Evolutionary conservation across 2,888 invertebrate genomes (phyloP).

Genomic region (Machimus rusticus): DNA sequence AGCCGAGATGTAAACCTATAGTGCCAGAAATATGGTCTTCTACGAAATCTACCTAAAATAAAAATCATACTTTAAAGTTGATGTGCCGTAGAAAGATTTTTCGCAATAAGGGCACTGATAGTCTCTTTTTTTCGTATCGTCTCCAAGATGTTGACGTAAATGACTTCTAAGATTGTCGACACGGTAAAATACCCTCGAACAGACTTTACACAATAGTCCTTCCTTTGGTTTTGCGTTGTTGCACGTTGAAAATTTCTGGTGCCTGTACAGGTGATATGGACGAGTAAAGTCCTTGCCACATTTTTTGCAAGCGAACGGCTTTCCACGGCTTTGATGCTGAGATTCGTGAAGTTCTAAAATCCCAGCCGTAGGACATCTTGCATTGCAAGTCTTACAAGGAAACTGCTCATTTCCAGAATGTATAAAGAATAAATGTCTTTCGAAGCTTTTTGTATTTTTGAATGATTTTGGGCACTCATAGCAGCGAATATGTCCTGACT

Average conservation of each 20-base stretch:
- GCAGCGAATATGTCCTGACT: slow-evolving; percentile 64
- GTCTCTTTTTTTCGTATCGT: slow-evolving; percentile 66
- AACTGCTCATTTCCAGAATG: slow-evolving; percentile 73
- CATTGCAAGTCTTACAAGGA: slow-evolving; percentile 72
- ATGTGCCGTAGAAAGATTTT: slow-evolving; percentile 71
- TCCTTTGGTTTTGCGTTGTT: slow-evolving; percentile 55
- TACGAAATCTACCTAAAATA: background rate
- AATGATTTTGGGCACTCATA: slow-evolving; percentile 76
- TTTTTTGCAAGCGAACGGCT: slow-evolving; percentile 71
- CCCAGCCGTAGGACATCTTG: slow-evolving; percentile 70
- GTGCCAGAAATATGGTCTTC: too few species aligned
- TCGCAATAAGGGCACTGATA: slow-evolving; percentile 71
- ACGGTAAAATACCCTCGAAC: slow-evolving; percentile 62
- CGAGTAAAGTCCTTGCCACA: slow-evolving; percentile 78
- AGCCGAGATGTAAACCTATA: too few species aligned
- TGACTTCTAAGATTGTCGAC: slow-evolving; percentile 77
- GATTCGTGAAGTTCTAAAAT: slow-evolving; percentile 73
- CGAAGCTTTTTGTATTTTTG: slow-evolving; percentile 71
- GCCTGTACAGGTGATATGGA: slow-evolving; percentile 74
- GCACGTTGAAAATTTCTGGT: slow-evolving; percentile 59
- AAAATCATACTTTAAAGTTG: slow-evolving; percentile 63
- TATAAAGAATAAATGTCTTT: slow-evolving; percentile 72
- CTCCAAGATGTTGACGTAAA: slow-evolving; percentile 73
- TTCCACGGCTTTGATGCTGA: slow-evolving; percentile 66
- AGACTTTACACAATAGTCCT: slow-evolving; percentile 61